phyloP scores from a whole-genome alignment of 2,888 invertebrate species.

The Ernsta delagoae region DNA sequence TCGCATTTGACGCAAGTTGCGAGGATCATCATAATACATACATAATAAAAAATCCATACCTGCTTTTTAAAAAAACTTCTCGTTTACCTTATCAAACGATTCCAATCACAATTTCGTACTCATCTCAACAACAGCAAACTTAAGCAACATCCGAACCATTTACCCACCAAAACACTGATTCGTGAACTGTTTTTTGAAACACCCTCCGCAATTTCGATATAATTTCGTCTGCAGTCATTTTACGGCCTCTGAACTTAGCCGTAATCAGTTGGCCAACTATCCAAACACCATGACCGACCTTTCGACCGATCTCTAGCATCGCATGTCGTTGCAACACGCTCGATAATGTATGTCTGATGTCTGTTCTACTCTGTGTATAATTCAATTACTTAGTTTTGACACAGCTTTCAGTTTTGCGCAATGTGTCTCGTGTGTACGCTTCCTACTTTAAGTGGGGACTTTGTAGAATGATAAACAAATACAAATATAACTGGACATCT shows the following conservation, averaged over 20 bases:
- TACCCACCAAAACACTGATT: not conserved
- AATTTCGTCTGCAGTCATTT: slow-evolving; percentile 51
- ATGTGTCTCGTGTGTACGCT: not conserved
- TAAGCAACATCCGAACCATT: slow-evolving; percentile 1
- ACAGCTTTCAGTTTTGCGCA: not conserved
- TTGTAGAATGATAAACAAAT: too few species aligned
- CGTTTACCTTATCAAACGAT: not conserved
- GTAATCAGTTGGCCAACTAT: slow-evolving; percentile 44
- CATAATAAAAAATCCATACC: too few species aligned
- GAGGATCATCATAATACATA: too few species aligned
- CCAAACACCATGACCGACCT: slow-evolving; percentile 42
- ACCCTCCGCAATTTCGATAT: slow-evolving; percentile 35
- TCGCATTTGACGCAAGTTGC: too few species aligned
- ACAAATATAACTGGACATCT: too few species aligned
- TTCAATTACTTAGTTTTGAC: slow-evolving; percentile 2
- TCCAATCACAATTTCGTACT: not conserved
- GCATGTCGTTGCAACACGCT: slow-evolving; percentile 29
- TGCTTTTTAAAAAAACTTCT: not conserved
- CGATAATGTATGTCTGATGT: slow-evolving; percentile 12
- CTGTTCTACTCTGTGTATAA: not conserved
- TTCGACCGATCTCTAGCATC: slow-evolving; percentile 44
- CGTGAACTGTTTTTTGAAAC: slow-evolving; percentile 37
- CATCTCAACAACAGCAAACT: not conserved
- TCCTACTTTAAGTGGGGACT: too few species aligned
- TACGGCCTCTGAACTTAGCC: slow-evolving; percentile 48